Evolutionary conservation across 1,140 invertebrate genomes (phyloP).

Genomic region (Brachionus manjavacas): DNA sequence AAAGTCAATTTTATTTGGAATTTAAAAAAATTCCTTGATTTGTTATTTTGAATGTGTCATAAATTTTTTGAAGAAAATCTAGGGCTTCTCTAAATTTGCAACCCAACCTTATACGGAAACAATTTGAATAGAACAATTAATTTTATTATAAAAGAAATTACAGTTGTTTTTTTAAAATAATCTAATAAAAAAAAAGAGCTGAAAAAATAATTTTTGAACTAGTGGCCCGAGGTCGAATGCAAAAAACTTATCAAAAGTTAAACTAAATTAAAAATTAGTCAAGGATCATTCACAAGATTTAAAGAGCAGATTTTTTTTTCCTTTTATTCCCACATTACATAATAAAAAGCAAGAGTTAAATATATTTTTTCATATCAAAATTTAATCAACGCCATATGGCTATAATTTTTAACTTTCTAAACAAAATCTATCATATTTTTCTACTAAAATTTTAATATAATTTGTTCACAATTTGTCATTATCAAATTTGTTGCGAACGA

Average conservation of each 20-base stretch:
- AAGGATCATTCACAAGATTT: background rate
- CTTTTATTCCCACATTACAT: background rate
- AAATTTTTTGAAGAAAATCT: too few species aligned
- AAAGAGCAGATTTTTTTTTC: background rate
- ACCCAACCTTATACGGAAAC: too few species aligned
- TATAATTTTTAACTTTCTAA: background rate
- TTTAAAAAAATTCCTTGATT: too few species aligned
- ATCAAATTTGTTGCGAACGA: background rate
- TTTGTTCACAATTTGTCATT: background rate
- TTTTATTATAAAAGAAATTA: too few species aligned
- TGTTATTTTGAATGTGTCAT: too few species aligned
- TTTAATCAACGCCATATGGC: background rate
- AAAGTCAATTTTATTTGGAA: too few species aligned
- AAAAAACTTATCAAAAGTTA: background rate
- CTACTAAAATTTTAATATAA: background rate
- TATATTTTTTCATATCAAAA: background rate
- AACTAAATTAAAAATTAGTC: background rate
- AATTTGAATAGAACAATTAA: too few species aligned
- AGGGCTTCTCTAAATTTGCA: too few species aligned
- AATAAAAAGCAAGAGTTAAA: background rate
- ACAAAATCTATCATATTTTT: background rate
- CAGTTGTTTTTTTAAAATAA: too few species aligned
- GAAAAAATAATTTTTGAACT: too few species aligned
- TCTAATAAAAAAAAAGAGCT: too few species aligned
- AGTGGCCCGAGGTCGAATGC: too few species aligned